These are phyloP conservation scores for Prinia subflava DNA, from an alignment of 2,113 vertebrate genomes.

Conservation along the genomic window DNA sequence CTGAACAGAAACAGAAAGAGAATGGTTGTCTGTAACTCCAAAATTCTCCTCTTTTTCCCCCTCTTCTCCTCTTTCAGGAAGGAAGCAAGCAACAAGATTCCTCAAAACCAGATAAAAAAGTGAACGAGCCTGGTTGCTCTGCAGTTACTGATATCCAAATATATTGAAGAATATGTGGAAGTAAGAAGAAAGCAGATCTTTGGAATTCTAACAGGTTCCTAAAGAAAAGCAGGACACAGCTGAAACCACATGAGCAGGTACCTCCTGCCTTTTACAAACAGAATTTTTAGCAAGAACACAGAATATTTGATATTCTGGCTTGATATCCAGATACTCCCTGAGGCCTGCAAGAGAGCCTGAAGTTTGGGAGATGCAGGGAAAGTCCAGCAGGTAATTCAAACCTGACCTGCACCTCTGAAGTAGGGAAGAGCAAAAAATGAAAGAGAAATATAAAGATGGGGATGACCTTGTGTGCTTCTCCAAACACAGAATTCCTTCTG, in stretches of 20 bases:
- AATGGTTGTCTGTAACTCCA: background rate
- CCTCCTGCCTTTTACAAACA: background rate
- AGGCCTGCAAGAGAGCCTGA: background rate
- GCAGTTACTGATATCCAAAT: background rate
- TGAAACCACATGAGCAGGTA: background rate
- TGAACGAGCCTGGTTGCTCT: background rate
- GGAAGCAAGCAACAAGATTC: background rate
- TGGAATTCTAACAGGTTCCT: background rate
- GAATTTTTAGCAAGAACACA: background rate
- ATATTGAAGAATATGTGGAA: background rate
- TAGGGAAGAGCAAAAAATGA: background rate
- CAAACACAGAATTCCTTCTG: background rate
- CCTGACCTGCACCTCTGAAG: background rate
- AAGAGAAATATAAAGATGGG: background rate
- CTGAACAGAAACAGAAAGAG: background rate
- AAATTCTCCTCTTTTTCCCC: background rate
- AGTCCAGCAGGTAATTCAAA: background rate
- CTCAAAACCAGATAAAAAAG: background rate
- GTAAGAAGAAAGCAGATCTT: background rate
- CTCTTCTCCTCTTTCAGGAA: background rate
- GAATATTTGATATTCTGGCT: background rate
- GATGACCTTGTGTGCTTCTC: background rate
- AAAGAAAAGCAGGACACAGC: background rate
- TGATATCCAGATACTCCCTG: background rate
- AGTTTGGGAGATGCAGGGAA: background rate